These are phyloP conservation scores for Eristalis tenax DNA, from an alignment of 2,888 invertebrate species.

Conservation along the genomic window DNA sequence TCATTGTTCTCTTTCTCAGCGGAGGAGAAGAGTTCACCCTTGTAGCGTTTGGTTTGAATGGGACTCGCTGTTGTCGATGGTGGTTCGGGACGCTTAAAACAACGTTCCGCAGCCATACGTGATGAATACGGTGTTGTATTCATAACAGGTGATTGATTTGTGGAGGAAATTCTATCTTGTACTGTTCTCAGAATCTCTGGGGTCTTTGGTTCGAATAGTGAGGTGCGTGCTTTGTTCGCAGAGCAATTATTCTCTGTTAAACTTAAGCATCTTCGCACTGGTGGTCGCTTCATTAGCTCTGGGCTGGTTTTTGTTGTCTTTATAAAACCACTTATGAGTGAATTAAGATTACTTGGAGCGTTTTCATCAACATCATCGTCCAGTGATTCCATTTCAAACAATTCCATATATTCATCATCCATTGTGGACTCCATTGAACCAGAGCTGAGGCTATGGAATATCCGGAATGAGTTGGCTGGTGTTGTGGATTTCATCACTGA, in stretches of 20 bases:
- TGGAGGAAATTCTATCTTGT: constrained; percentile 74
- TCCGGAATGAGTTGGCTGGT: constrained; percentile 78
- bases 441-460: constrained; percentile 82
- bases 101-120: constrained; percentile 72
- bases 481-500: constrained; percentile 74
- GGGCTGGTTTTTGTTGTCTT: constrained; percentile 79
- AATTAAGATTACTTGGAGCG: constrained; percentile 84
- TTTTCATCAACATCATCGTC: constrained; percentile 79
- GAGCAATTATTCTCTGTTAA: constrained; percentile 80
- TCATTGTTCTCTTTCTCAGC: constrained; percentile 78
- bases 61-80: constrained; percentile 82
- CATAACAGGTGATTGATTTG: constrained; percentile 60
- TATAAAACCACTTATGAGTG: constrained; percentile 84
- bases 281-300: constrained; percentile 80
- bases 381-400: constrained; percentile 84
- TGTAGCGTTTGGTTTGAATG: constrained; percentile 79
- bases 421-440: constrained; percentile 84
- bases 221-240: constrained; percentile 79
- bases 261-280: constrained; percentile 82
- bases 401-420: constrained; percentile 85
- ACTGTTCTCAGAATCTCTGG: constrained; percentile 77
- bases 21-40: constrained; percentile 78
- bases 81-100: constrained; percentile 87
- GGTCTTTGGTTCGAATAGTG: constrained; percentile 78
- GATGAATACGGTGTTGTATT: constrained; percentile 73